Evolutionary conservation across 2,797 vertebrate species (phyloP), one percentile per base, ranked within the genome.

Genomic region (Buceros bicornis): DNA sequence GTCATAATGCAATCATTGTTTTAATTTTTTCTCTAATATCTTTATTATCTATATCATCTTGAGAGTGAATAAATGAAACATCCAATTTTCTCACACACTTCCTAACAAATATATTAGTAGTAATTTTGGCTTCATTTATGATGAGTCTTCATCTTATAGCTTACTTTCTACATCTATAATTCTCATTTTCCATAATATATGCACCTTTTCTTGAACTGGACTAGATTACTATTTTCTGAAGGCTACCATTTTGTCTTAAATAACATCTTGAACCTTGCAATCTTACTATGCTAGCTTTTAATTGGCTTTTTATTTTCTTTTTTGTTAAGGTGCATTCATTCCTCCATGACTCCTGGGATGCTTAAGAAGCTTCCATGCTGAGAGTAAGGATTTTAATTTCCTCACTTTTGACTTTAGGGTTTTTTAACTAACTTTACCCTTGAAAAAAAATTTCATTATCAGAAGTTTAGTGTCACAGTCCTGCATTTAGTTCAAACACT

Each of bases 371-470:
- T 56, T 95, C 53, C 96, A 97, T 97, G 96, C 96, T 97, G 96
- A 89, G 96, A 74, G 88, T 56, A 93, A 95, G 90, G 88, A 96
- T 94, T 97, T 97, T 97, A 97, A 97, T 97, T 97, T 97, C 96
- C 96, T 97, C 91, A 95, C 88, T 84, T 96, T 94, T 91, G 77
- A 90, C 91, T 96, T 84, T 31, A 89, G 87, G 62, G 25, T 21
- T 93, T 95, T 91, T 83, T 90, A 91, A 95, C 89, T 78, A 95
- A 97, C 66, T 93, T 89, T 70, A 7, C 47, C 29, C 78, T 72
- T 83, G 47, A 53, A 70, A 95, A 94, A 82, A 96, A 94, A 64
- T 29, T 70, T 93, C 78, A 91, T 94, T 96, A 95, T 96, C 96
- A 95, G 85, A 94, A 90, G 88, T 95, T 92, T 79, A 87, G 96